Evolutionary conservation across 2,888 invertebrate genomes (phyloP), one percentile per base, ranked within the genome.

Genomic region (Lamproptera curius): DNA sequence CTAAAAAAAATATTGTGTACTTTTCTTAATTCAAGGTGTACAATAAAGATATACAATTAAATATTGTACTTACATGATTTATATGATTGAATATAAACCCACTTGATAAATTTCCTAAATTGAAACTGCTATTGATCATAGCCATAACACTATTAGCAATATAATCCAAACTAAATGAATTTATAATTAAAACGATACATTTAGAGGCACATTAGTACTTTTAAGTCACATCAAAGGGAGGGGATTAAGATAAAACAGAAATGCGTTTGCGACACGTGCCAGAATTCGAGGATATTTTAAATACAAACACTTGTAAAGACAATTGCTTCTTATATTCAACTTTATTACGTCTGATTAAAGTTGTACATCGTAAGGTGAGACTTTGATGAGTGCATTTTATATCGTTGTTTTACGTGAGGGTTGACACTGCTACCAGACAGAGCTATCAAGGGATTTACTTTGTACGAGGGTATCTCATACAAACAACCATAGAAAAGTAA

Each of bases 111-210:
- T n/a, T n/a, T n/a, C n/a, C n/a, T n/a, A n/a, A n/a, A n/a, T n/a
- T n/a, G n/a, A n/a, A n/a, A n/a, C n/a, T n/a, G n/a, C n/a, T 20
- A 20, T 20, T 20, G 20, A 20, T 6, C 13, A 31, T 2, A 31
- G 13, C 31, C n/a, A 31, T 31, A 31, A 31, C 31, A n/a, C 11
- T n/a, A 31, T 31, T 31, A n/a, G 31, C n/a, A 38, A 14, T 14
- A 23, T 82, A 83, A 79, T 84, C 79, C 75, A 80, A 84, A 76
- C 82, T 81, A 83, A 83, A 85, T 85, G 82, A 81, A 76, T 68
- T 70, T 70, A 77, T 85, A 82, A 86, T 85, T 81, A 82, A 83
- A 82, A 69, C 68, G 65, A 65, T 70, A 67, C 70, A 77, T 81
- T 84, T 84, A 78, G 70, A 78, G 77, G 83, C 83, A 81, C 83